Evolutionary conservation across 2,113 vertebrate species (phyloP), one percentile per base, ranked within the genome.

Genomic region (Trochalopteron elliotii): DNA sequence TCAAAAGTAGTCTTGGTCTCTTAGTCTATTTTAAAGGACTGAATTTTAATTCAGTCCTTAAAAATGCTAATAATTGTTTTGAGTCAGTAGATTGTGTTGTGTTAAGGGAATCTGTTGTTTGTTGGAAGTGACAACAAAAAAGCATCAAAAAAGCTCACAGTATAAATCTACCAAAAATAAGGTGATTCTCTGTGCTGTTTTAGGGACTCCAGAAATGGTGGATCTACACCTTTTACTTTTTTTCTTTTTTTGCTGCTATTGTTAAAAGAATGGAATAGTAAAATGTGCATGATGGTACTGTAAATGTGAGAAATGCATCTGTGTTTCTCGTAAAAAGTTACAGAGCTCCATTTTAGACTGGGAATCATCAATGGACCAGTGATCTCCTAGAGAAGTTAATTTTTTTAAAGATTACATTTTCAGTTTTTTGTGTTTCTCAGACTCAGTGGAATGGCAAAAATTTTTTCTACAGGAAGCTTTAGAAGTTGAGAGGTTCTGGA

Each of bases 401-500:
- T 83, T 94, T 83, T 75, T 71, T 60, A 44, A n/a, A 70, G 44
- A 75, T 83, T 74, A 15, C 15, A 80, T 91, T 96, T 93, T 78
- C 74, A 71, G 19, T 78, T 93, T 64, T 83, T 81, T 11, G 1
- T 89, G 69, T 93, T 94, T 95, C 88, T 95, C 88, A 90, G 85
- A 84, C 76, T 81, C 47, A 35, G 53, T 93, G 94, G 83, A 96
- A 96, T 92, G 88, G 80, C 76, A 92, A 90, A 89, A 67, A 78
- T 79, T 49, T 92, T 90, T 97, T 84, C 57, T 71, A 65, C 88
- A 83, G 82, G 94, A 96, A 97, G 67, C 91, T 94, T 94, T 78
- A 88, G 50, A 95, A 94, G 76, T 81, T 89, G 88, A 94, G 86
- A 93, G 72, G 72, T 78, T 94, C 55, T 96, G 95, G 92, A 83